Evolutionary conservation across 2,797 vertebrate genomes (phyloP), one percentile per base, ranked within the genome.

Genomic region (Hipposideros larvatus): DNA sequence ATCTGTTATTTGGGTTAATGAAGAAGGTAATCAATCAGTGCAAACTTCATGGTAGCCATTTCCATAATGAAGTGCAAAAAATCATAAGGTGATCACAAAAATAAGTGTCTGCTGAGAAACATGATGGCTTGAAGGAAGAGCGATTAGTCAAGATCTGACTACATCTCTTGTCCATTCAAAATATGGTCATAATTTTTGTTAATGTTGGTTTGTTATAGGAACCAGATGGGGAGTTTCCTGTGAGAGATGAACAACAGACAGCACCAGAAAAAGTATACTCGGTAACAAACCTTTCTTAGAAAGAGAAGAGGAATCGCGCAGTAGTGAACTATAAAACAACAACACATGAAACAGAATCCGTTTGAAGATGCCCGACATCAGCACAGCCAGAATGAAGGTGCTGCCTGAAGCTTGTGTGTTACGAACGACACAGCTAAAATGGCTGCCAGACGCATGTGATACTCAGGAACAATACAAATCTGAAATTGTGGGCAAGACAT

Each of bases 61-160:
- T 95, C 61, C 71, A 87, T 95, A 90, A 95, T 48, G 68, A 96
- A 63, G 16, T 18, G 41, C 18, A 61, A 75, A 73, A 19, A 63
- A 37, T 78, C 70, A 57, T 22, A 22, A 51, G 55, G 55, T 57
- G 19, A 57, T 22, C 55, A 5, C 19, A 22, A 22, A 57, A 51
- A 57, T 26, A 78, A 78, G 37, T 77, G 22, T 28, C 34, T 37
- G 41, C 0, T 22, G 43, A 74, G 53, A 71, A 65, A 46, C 22
- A 61, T 7, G 34, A 61, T 46, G 41, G 5, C 5, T 7, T 75
- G 41, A 75, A 79, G 71, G 18, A 59, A 13, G 15, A 4, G 5
- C n/a, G 41, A 61, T 53, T 74, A 28, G 65, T 87, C 75, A 88
- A 53, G 75, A 59, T 65, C 34, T 41, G 63, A 70, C 41, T 57